Evolutionary conservation across 2,113 vertebrate species (phyloP).

Genomic region (Poecile atricapillus): DNA sequence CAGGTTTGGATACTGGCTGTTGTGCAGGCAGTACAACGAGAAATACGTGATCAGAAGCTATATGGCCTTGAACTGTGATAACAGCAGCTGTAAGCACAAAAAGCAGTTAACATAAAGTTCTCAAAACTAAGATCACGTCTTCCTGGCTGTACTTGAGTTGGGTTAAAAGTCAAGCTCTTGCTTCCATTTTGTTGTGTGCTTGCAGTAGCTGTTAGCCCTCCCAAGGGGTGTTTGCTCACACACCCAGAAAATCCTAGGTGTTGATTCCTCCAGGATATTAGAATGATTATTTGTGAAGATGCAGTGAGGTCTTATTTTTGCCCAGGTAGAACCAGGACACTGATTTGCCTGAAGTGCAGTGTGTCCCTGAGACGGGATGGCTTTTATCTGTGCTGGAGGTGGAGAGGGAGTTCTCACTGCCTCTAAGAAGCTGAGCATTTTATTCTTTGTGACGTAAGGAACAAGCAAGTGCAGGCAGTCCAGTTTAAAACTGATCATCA

Average conservation of each 20-base stretch:
- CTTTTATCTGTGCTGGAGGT: neutral
- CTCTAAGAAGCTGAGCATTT: neutral
- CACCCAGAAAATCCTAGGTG: neutral
- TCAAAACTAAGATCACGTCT: neutral
- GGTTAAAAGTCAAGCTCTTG: neutral
- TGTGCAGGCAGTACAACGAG: neutral
- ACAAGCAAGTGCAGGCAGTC: neutral
- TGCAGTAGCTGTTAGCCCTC: neutral
- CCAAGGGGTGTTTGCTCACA: neutral
- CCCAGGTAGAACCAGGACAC: neutral
- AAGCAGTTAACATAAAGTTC: neutral
- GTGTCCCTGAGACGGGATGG: neutral
- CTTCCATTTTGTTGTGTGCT: neutral
- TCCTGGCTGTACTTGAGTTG: neutral
- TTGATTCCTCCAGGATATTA: neutral
- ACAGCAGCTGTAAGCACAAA: neutral
- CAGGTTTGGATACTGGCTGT: neutral
- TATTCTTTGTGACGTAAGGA: neutral
- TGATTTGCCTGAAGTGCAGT: neutral
- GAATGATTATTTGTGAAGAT: neutral
- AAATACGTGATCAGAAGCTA: neutral
- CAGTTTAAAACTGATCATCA: neutral
- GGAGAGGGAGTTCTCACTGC: neutral
- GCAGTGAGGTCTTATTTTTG: neutral
- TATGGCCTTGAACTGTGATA: neutral